Evolutionary conservation across 2,888 invertebrate species (phyloP).

Genomic region (Melinopterus prodromus): DNA sequence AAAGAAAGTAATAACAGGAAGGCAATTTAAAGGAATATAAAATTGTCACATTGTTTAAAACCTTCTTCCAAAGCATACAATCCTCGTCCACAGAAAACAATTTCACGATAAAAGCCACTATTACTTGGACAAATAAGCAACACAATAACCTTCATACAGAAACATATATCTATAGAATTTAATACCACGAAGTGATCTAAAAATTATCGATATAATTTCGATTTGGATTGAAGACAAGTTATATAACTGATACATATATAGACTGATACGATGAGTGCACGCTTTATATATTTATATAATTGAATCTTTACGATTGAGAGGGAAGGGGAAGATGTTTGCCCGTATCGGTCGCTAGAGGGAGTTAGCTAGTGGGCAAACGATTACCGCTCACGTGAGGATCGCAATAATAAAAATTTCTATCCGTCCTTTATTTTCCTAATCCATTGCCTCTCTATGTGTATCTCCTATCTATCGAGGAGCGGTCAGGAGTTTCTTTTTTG

Average conservation of each 20-base stretch:
- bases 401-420: not conserved
- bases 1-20: too few relatives aligned
- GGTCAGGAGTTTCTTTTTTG: not conserved
- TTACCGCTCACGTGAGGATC: not conserved
- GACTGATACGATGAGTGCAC: not conserved
- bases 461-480: not conserved
- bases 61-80: too few relatives aligned
- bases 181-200: not conserved
- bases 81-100: too few relatives aligned
- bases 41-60: too few relatives aligned
- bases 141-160: too few relatives aligned
- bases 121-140: too few relatives aligned
- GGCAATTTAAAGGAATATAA: too few relatives aligned
- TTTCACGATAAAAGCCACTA: too few relatives aligned
- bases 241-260: not conserved
- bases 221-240: not conserved
- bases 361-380: not conserved
- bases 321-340: not conserved
- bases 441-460: not conserved
- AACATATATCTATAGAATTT: too few relatives aligned
- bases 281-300: slow-evolving; percentile 4
- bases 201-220: not conserved
- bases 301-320: not conserved
- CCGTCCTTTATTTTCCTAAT: not conserved
- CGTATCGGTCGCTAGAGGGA: not conserved